These are phyloP conservation scores for Willowsia nigromaculata DNA, from an alignment of 2,888 invertebrate species.

Conservation along the genomic window DNA sequence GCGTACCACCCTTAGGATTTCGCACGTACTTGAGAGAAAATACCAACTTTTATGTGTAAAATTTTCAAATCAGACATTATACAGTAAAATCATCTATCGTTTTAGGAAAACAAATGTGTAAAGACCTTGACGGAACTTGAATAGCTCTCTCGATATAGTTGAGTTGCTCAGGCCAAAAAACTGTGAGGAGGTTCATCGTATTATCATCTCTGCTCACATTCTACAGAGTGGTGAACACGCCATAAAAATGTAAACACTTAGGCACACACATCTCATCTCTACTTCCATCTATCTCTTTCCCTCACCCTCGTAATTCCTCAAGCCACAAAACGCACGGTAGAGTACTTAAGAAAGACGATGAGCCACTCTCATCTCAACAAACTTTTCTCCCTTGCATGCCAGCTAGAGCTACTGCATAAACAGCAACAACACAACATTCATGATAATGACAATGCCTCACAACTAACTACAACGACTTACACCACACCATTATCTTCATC, in stretches of 20 bases:
- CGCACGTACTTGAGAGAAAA: conserved; percentile 41
- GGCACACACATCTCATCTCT: conserved; percentile 1
- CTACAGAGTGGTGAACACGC: conserved; percentile 31
- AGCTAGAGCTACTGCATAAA: background rate
- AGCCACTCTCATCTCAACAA: background rate
- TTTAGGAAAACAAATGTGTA: background rate
- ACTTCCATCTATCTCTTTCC: background rate
- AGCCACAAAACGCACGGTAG: background rate
- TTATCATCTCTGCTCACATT: background rate
- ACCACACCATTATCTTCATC: background rate
- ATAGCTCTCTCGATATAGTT: background rate
- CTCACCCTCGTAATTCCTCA: background rate
- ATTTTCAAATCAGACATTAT: background rate
- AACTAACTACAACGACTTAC: background rate
- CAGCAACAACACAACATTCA: background rate
- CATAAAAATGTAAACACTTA: conserved; percentile 63
- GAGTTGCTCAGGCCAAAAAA: background rate
- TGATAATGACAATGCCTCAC: conserved; percentile 15
- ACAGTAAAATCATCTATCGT: background rate
- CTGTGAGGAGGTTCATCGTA: conserved; percentile 9
- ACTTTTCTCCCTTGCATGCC: background rate
- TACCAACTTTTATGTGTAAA: conserved; percentile 9
- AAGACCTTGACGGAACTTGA: conserved; percentile 35
- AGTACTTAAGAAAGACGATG: conserved; percentile 17
- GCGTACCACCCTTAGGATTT: conserved; percentile 23